phyloP scores from a whole-genome alignment of 2,888 invertebrate genomes.

The Antitype chi region DNA sequence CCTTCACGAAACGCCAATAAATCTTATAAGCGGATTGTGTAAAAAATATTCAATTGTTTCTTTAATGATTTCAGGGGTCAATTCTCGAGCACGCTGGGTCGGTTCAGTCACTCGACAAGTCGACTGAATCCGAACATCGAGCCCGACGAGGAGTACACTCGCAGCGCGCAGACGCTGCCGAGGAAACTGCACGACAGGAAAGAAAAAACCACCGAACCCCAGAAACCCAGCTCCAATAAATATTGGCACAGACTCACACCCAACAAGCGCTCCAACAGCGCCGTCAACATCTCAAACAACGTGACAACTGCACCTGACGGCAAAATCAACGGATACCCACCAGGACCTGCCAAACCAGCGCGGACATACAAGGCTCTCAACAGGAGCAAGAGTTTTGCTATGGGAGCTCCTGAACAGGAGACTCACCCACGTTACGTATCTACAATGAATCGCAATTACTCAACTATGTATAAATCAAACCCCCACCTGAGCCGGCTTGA shows the following conservation, averaged over 20 bases:
- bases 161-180: constrained; percentile 94
- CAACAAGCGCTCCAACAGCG: constrained; percentile 90
- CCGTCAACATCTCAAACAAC: constrained; percentile 92
- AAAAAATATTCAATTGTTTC: constrained; percentile 72
- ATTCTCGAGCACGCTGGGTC: constrained; percentile 94
- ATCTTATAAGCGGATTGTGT: constrained; percentile 66
- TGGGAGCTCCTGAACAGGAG: constrained; percentile 92
- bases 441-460: constrained; percentile 87
- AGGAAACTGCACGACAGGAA: constrained; percentile 91
- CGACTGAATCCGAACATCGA: constrained; percentile 91
- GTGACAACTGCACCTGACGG: constrained; percentile 80
- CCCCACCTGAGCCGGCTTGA: constrained; percentile 93
- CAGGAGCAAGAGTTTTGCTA: constrained; percentile 96
- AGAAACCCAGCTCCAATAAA: constrained; percentile 85
- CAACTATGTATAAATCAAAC: constrained; percentile 94
- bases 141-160: constrained; percentile 88
- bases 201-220: constrained; percentile 81
- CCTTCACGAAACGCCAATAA: constrained; percentile 76
- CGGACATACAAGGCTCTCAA: constrained; percentile 94
- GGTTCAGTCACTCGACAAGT: constrained; percentile 95
- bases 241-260: constrained; percentile 89
- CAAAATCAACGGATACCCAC: constrained; percentile 86
- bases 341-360: constrained; percentile 94
- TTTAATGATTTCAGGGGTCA: constrained; percentile 91
- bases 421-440: constrained; percentile 87